Percentiles rank a stretch among this genome's conserved stretches.
Evolutionary conservation across 2,113 vertebrate genomes (phyloP).

Genomic region (Dasypus novemcinctus): DNA sequence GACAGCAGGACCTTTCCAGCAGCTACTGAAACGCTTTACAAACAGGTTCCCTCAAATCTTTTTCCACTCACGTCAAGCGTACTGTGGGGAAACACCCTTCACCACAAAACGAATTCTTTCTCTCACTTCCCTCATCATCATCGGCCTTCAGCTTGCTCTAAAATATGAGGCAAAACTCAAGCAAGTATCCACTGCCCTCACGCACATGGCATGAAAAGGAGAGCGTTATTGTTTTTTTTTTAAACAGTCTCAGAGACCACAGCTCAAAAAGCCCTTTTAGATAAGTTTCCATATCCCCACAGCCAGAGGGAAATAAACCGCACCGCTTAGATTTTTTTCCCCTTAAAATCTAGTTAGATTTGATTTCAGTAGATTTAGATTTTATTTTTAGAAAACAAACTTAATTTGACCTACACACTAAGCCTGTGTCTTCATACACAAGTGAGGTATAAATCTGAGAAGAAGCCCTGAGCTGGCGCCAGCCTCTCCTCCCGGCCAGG

Average conservation of each 20-base stretch:
- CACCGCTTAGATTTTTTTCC: constrained; percentile 65
- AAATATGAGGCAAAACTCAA: constrained; percentile 26
- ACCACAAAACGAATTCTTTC: neutral
- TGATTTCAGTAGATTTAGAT: constrained; percentile 73
- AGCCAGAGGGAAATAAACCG: constrained; percentile 67
- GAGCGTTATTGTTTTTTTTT: constrained; percentile 56
- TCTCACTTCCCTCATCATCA: constrained; percentile 9
- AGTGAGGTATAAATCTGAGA: constrained; percentile 54
- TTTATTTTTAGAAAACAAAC: constrained; percentile 76
- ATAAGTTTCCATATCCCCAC: constrained; percentile 68
- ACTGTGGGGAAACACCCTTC: neutral
- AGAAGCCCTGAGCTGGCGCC: neutral
- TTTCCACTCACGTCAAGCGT: constrained; percentile 10
- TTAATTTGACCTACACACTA: constrained; percentile 65
- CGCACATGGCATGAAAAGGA: neutral
- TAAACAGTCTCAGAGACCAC: constrained; percentile 59
- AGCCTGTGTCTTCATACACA: constrained; percentile 60
- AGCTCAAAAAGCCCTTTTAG: constrained; percentile 75
- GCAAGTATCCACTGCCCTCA: neutral
- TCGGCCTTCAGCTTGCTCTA: neutral
- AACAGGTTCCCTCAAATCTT: neutral
- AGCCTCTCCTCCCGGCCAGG: neutral
- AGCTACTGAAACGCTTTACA: neutral
- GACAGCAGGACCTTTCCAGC: neutral
- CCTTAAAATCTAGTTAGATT: constrained; percentile 71